Percentiles rank a stretch among this genome's conserved stretches.
These are phyloP conservation scores for Hepsetus odoe DNA, from an alignment of 2,113 vertebrate genomes.

Conservation along the genomic window DNA sequence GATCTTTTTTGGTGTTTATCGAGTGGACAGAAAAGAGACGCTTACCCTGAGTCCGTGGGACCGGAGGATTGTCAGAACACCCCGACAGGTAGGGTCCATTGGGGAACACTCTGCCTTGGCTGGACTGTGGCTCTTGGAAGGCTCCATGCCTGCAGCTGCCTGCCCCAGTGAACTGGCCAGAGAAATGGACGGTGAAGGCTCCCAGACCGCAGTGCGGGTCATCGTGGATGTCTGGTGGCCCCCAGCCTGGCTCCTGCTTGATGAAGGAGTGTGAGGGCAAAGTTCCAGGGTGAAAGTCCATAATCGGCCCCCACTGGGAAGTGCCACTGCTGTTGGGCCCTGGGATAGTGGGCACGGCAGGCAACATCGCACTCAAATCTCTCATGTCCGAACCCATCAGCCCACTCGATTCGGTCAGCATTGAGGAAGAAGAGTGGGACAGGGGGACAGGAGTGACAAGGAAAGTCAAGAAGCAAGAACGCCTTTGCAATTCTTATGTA, in stretches of 20 bases:
- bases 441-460: background rate
- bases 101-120: constrained; percentile 89
- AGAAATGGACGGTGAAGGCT: constrained; percentile 97
- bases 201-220: constrained; percentile 90
- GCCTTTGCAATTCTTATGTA: background rate
- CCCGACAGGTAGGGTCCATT: constrained; percentile 86
- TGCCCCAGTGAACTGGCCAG: constrained; percentile 91
- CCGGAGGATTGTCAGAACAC: constrained; percentile 86
- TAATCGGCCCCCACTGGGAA: constrained; percentile 89
- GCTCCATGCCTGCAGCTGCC: constrained; percentile 89
- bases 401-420: constrained; percentile 72
- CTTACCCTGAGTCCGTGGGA: constrained; percentile 90
- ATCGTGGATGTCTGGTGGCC: constrained; percentile 83
- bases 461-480: background rate
- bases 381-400: constrained; percentile 90
- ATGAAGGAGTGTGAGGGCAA: constrained; percentile 91
- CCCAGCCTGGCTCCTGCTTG: constrained; percentile 97
- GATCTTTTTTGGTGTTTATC: background rate
- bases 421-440: constrained; percentile 38
- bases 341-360: constrained; percentile 82
- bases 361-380: constrained; percentile 87
- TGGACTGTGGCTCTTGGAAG: constrained; percentile 79
- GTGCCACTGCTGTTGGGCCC: constrained; percentile 82
- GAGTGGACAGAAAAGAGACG: background rate
- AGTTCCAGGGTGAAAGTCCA: constrained; percentile 90